phyloP scores from a whole-genome alignment of 2,888 invertebrate species.

The Nemotelus pantherinus region DNA sequence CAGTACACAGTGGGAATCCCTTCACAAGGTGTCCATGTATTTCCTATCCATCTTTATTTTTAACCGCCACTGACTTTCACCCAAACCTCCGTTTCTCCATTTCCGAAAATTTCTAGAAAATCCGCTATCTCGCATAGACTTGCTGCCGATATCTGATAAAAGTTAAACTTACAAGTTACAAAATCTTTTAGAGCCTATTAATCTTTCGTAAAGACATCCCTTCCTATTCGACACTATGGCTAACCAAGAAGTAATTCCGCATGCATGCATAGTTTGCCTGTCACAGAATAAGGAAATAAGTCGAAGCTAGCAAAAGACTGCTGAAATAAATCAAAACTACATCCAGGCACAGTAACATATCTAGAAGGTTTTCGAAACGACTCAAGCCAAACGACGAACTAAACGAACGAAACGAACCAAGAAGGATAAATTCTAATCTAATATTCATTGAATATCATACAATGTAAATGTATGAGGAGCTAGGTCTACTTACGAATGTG shows the following conservation, averaged over 20 bases:
- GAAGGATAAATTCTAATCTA: constrained; percentile 49
- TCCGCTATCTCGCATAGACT: no score
- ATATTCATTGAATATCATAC: constrained; percentile 49
- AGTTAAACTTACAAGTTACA: background rate
- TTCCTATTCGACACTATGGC: background rate
- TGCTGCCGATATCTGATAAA: background rate
- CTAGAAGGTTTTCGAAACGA: background rate
- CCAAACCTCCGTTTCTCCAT: no score
- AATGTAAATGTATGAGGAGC: background rate
- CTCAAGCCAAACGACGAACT: constrained; percentile 5
- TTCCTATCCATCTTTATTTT: no score
- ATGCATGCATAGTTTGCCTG: no score
- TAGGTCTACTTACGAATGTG: background rate
- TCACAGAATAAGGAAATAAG: background rate
- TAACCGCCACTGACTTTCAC: no score
- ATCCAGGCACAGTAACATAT: background rate
- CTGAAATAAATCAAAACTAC: background rate
- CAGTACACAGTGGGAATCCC: no score
- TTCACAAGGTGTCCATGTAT: no score
- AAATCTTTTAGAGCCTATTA: constrained; percentile 6
- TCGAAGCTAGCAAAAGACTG: background rate
- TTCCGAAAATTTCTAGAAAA: no score
- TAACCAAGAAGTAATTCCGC: no score
- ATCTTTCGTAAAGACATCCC: background rate
- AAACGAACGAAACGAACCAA: constrained; percentile 17